Evolutionary conservation across 2,797 vertebrate species (phyloP).

Genomic region (Danio jaintianensis): DNA sequence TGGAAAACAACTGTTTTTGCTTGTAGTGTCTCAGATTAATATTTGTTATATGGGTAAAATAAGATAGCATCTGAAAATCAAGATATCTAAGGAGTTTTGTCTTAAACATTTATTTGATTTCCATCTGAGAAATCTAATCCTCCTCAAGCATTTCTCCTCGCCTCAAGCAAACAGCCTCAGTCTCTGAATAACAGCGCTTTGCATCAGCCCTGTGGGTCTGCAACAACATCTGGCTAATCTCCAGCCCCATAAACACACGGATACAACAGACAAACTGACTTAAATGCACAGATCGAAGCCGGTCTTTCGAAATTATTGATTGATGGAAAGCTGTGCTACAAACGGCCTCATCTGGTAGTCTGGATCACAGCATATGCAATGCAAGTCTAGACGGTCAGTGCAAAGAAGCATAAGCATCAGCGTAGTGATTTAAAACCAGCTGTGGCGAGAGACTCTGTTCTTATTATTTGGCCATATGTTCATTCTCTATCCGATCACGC

Average conservation of each 20-base stretch:
- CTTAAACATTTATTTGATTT: slow-evolving; percentile 10
- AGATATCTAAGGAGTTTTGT: neutral
- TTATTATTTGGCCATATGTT: slow-evolving; percentile 43
- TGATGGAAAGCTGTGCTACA: slow-evolving; percentile 2
- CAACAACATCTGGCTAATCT: slow-evolving; percentile 26
- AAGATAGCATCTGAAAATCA: neutral
- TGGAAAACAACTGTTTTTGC: no score
- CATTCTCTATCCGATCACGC: slow-evolving; percentile 33
- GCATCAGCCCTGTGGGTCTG: slow-evolving; percentile 12
- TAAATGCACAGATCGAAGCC: neutral
- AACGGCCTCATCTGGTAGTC: neutral
- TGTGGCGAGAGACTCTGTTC: slow-evolving; percentile 50
- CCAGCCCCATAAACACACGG: neutral
- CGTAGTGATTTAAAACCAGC: slow-evolving; percentile 25
- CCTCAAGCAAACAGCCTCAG: slow-evolving; percentile 17
- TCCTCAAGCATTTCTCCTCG: neutral
- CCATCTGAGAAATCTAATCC: neutral
- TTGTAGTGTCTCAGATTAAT: no score
- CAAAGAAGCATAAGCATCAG: neutral
- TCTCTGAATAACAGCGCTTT: neutral
- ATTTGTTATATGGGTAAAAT: neutral
- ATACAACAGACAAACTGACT: neutral
- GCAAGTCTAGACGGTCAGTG: slow-evolving; percentile 19
- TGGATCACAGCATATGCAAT: neutral
- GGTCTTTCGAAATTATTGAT: neutral